Percentiles rank a stretch among this genome's conserved stretches.
Evolutionary conservation across 2,888 invertebrate genomes (phyloP).

Genomic region (Dryobota labecula): DNA sequence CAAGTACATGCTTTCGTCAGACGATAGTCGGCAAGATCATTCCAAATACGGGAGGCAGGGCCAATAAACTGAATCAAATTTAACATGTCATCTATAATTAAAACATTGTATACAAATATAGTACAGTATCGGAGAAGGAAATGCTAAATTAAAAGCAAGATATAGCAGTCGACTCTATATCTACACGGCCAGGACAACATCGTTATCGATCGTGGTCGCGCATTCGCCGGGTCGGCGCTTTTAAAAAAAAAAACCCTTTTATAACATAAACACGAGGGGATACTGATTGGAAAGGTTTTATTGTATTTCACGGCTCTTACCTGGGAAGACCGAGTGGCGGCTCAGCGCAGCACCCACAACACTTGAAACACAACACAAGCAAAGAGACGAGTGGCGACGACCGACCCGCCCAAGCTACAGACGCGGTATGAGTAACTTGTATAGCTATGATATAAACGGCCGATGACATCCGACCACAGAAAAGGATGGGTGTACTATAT

Average conservation of each 20-base stretch:
- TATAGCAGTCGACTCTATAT: slow-evolving; percentile 73
- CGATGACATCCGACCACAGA: slow-evolving; percentile 83
- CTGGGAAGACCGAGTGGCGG: slow-evolving; percentile 78
- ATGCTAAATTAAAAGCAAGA: slow-evolving; percentile 71
- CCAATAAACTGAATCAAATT: slow-evolving; percentile 53
- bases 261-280: slow-evolving; percentile 76
- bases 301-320: slow-evolving; percentile 72
- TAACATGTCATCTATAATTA: slow-evolving; percentile 64
- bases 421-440: slow-evolving; percentile 85
- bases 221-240: slow-evolving; percentile 78
- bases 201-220: slow-evolving; percentile 88
- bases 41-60: slow-evolving; percentile 3
- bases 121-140: slow-evolving; percentile 71
- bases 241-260: slow-evolving; percentile 73
- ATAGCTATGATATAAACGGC: slow-evolving; percentile 80
- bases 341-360: slow-evolving; percentile 82
- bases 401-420: slow-evolving; percentile 83
- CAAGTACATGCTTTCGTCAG: slow-evolving; percentile 21
- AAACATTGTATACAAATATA: slow-evolving; percentile 65
- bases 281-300: slow-evolving; percentile 41
- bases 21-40: slow-evolving; percentile 18
- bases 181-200: slow-evolving; percentile 83
- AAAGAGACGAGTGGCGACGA: slow-evolving; percentile 83
- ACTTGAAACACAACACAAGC: slow-evolving; percentile 86
- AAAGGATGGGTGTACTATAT: slow-evolving; percentile 69